Evolutionary conservation across 1,140 invertebrate genomes (phyloP).

Genomic region (Globodera rostochiensis): DNA sequence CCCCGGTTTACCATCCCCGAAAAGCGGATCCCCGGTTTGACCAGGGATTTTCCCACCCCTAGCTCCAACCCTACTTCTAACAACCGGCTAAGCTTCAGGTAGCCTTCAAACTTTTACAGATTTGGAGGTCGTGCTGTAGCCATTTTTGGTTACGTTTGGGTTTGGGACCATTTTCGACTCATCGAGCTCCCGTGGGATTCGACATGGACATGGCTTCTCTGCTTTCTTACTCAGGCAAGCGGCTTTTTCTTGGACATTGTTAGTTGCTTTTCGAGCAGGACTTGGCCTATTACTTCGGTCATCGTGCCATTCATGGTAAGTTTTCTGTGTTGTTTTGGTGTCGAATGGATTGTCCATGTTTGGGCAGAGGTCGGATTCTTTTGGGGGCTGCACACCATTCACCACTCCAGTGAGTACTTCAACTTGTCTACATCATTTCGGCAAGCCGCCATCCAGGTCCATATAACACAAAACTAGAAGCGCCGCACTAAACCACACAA

Average conservation of each 20-base stretch:
- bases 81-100: background rate
- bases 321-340: background rate
- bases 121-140: conserved; percentile 62
- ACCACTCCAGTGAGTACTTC: conserved; percentile 93
- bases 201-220: conserved; percentile 65
- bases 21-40: too few species aligned
- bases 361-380: conserved; percentile 80
- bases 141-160: conserved; percentile 61
- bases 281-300: conserved; percentile 69
- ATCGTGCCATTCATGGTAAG: conserved; percentile 69
- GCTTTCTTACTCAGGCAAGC: background rate
- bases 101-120: conserved; percentile 30
- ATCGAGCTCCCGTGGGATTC: conserved; percentile 65
- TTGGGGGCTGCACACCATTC: conserved; percentile 91
- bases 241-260: background rate
- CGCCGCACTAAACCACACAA: too few species aligned
- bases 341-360: conserved; percentile 13
- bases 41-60: too few species aligned
- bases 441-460: conserved; percentile 62
- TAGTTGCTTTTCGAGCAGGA: conserved; percentile 47
- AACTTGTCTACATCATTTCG: conserved; percentile 77
- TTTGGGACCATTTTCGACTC: conserved; percentile 62
- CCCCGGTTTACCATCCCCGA: too few species aligned
- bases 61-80: too few species aligned
- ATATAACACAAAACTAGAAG: background rate